phyloP scores from a whole-genome alignment of 1,140 invertebrate genomes.

The Belonocnema kinseyi region DNA sequence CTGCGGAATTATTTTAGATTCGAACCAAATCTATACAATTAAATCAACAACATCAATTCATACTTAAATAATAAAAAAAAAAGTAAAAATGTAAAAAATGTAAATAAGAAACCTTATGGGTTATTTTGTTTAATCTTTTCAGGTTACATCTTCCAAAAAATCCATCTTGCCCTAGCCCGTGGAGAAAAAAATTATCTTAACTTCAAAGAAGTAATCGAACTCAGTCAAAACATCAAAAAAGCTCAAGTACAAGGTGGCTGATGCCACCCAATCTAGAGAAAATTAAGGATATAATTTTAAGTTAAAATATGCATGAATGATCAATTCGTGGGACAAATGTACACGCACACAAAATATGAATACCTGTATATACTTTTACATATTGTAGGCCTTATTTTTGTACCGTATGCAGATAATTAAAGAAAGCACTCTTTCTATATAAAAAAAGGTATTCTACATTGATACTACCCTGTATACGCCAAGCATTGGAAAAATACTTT shows the following conservation, averaged over 20 bases:
- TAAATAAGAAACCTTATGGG: background rate
- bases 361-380: constrained; percentile 49
- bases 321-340: constrained; percentile 40
- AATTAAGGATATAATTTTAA: constrained; percentile 8
- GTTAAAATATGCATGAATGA: constrained; percentile 7
- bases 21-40: too few relatives aligned
- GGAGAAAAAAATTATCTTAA: background rate
- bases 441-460: background rate
- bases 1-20: too few relatives aligned
- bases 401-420: constrained; percentile 4
- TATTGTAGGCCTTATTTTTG: background rate
- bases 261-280: background rate
- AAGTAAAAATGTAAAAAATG: background rate
- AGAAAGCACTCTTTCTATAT: background rate
- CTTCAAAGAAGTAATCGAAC: background rate
- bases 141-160: background rate
- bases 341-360: constrained; percentile 34
- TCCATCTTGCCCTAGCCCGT: background rate
- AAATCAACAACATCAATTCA: too few relatives aligned
- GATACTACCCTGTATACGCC: too few relatives aligned
- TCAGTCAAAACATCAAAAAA: constrained; percentile 6
- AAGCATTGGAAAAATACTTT: too few relatives aligned
- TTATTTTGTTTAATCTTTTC: background rate
- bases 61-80: background rate
- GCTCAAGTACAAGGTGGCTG: constrained; percentile 1